A percentile compares a stretch with the other conserved stretches of the same genome.
Evolutionary conservation across 2,797 vertebrate genomes (phyloP).

Genomic region (Thaleichthys pacificus): DNA sequence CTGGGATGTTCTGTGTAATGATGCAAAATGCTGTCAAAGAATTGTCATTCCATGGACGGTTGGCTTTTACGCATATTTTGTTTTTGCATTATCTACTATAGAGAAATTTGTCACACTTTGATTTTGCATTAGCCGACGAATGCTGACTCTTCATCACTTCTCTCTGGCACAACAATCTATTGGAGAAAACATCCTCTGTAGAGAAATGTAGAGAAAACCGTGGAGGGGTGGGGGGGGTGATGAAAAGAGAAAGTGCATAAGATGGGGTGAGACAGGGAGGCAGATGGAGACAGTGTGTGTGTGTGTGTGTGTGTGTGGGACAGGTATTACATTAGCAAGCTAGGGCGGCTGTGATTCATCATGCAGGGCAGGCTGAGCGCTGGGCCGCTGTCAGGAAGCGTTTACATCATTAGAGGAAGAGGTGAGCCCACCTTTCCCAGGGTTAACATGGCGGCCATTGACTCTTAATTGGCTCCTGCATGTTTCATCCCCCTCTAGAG

Average conservation of each 20-base stretch:
- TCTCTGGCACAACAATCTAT: conserved; percentile 2
- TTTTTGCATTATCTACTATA: conserved; percentile 21
- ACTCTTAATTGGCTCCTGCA: conserved; percentile 63
- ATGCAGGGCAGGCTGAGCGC: conserved; percentile 40
- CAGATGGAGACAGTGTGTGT: neutral
- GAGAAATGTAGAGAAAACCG: neutral
- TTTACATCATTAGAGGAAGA: conserved; percentile 63
- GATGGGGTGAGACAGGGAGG: neutral
- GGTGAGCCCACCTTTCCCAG: conserved; percentile 56
- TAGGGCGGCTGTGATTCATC: conserved; percentile 57
- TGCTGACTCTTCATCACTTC: conserved; percentile 30
- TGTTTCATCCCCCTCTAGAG: conserved; percentile 55
- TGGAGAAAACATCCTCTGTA: conserved; percentile 26
- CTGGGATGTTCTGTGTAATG: conserved; percentile 26
- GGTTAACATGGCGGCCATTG: conserved; percentile 56
- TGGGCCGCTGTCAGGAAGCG: conserved; percentile 56
- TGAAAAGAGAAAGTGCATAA: neutral
- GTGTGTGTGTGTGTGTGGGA: conserved; percentile 12
- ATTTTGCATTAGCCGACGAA: conserved; percentile 33
- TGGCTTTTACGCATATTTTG: conserved; percentile 39
- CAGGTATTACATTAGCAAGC: conserved; percentile 49
- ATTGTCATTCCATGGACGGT: conserved; percentile 21
- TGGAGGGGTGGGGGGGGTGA: neutral
- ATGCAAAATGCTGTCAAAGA: conserved; percentile 27
- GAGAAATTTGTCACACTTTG: conserved; percentile 42